Percentiles rank a stretch among this genome's conserved stretches.
These are phyloP conservation scores for Vollenhovia emeryi DNA, from an alignment of 1,140 invertebrate genomes.

Conservation along the genomic window DNA sequence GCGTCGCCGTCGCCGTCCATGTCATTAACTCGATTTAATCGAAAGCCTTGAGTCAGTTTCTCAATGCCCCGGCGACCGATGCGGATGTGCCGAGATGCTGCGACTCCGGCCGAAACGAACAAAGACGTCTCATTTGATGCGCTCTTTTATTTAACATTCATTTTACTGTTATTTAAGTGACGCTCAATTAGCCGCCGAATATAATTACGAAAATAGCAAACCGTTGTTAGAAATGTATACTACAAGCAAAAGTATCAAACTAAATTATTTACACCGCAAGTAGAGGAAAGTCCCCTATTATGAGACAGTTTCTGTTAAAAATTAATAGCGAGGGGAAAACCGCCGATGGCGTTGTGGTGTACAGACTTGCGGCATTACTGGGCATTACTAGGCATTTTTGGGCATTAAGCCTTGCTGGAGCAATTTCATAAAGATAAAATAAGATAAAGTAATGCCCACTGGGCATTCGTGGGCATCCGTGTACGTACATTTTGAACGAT, in stretches of 20 bases:
- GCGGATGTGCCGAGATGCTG: neutral
- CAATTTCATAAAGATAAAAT: too few relatives aligned
- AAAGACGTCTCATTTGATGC: neutral
- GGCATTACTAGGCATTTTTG: too few relatives aligned
- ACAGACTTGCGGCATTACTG: too few relatives aligned
- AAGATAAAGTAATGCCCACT: too few relatives aligned
- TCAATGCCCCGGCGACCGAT: neutral
- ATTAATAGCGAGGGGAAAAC: too few relatives aligned
- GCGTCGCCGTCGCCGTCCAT: neutral
- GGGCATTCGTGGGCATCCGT: too few relatives aligned
- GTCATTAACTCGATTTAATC: constrained; percentile 58
- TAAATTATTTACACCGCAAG: constrained; percentile 8
- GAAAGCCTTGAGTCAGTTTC: constrained; percentile 58
- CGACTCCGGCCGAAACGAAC: neutral
- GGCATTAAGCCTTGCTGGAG: too few relatives aligned
- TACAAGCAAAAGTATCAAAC: neutral
- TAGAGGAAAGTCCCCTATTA: too few relatives aligned
- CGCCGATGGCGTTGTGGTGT: too few relatives aligned
- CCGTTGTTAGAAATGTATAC: neutral
- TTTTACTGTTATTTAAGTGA: neutral
- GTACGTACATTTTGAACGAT: too few relatives aligned
- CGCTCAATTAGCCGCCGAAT: neutral
- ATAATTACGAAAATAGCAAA: neutral
- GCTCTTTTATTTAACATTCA: neutral
- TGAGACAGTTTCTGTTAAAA: too few relatives aligned